These are phyloP conservation scores for Trachemys scripta DNA, from an alignment of 2,113 vertebrate species.

Conservation along the genomic window DNA sequence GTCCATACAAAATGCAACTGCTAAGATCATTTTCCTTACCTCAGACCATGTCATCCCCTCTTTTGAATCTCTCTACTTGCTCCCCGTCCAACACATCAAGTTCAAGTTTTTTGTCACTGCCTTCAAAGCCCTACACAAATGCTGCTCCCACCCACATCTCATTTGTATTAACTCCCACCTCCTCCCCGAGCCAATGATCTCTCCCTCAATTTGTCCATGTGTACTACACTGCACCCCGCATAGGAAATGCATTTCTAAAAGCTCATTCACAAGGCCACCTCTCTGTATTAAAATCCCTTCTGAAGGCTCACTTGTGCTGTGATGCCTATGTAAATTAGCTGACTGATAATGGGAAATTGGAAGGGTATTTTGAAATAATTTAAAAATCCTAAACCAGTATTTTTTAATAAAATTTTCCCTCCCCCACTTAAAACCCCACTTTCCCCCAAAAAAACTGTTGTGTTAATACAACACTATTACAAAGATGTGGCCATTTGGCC, in stretches of 20 bases:
- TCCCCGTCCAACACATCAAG: not conserved
- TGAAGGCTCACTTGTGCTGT: accelerated
- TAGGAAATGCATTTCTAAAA: not conserved
- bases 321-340: not conserved
- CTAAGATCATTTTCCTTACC: not conserved
- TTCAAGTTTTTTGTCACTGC: not conserved
- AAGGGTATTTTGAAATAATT: not conserved
- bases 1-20: not conserved
- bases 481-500: not conserved
- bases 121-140: not conserved
- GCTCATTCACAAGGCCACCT: not conserved
- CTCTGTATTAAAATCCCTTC: not conserved
- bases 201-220: not conserved
- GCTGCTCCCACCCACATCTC: not conserved
- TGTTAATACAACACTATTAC: not conserved
- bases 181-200: not conserved
- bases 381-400: not conserved
- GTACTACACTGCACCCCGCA: not conserved
- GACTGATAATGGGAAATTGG: not conserved
- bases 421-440: not conserved
- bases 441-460: not conserved
- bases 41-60: not conserved
- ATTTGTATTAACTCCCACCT: not conserved
- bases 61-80: not conserved
- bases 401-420: not conserved